Base-by-base conservation (phyloP, 2,113 vertebrate species). In the Rana temporaria region DNA sequence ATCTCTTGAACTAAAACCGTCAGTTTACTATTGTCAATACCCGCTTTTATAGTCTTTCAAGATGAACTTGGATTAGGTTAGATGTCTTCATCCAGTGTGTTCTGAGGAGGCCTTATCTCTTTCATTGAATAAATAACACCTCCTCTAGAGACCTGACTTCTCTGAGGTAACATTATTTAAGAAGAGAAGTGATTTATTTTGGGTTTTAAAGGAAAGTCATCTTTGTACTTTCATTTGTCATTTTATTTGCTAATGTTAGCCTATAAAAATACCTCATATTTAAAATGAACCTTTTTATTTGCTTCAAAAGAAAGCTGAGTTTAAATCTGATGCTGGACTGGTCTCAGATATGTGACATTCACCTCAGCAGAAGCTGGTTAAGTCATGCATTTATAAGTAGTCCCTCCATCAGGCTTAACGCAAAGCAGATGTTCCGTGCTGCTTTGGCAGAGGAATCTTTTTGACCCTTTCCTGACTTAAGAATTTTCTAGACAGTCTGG, bases 341-440 rank as follows among this genome's bases (percentile, higher is more conserved):
- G 86, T 86, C 88, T 88, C 86, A 88, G 79, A 85, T 90, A 88
- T 91, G 88, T 88, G 85, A 88, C 91, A 91, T 92, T 92, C 88
- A 89, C 90, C 90, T 91, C 85, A 90, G 91, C 87, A 91, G 92
- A 88, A 84, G 72, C 88, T 91, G 91, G 91, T 92, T 92, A 91
- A 94, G 91, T 93, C 91, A 89, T 92, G 90, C 90, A 92, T 93
- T 93, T 93, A 91, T 87, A 91, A 92, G 90, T 90, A 92, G 90
- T 89, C 90, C 89, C 91, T 91, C 90, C 88, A 89, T 90, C 87
- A 88, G 80, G 85, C 82, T 85, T 94, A 94, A 94, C 91, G 91
- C 84, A 86, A 92, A 94, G 90, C 93, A 94, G 90, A 93, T 94
- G 92, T 90, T 84, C 72, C 80, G 86, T 86, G 84, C 87, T 90